Percentiles rank a stretch among this genome's conserved stretches.
These are phyloP conservation scores for Myotis pilosus DNA, from an alignment of 2,797 vertebrate species.

Conservation along the genomic window DNA sequence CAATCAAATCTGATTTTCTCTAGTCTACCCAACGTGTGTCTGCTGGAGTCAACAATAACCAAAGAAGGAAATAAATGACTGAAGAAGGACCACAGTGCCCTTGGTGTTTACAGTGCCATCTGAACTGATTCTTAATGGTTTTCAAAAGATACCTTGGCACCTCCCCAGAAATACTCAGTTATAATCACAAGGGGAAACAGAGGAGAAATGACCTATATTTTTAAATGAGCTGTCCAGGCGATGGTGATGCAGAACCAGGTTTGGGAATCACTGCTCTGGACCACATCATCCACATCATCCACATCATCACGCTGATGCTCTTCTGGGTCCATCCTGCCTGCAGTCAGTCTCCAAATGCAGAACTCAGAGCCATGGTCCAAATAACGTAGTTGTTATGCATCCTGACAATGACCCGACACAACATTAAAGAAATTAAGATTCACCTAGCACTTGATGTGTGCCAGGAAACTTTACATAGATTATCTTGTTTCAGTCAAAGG, in stretches of 20 bases:
- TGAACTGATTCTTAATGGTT: constrained; percentile 47
- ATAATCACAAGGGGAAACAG: constrained; percentile 54
- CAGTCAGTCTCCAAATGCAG: not conserved
- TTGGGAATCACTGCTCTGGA: not conserved
- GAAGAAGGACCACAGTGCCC: not conserved
- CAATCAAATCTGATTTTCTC: not conserved
- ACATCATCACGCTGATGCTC: not conserved
- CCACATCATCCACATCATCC: not conserved
- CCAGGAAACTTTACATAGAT: constrained; percentile 37
- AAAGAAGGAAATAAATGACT: not conserved
- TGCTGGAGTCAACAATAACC: not conserved
- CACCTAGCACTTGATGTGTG: constrained; percentile 13
- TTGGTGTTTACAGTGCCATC: not conserved
- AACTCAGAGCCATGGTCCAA: not conserved
- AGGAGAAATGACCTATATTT: constrained; percentile 40
- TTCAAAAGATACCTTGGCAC: constrained; percentile 50
- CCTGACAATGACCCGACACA: constrained; percentile 26
- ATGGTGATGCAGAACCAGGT: not conserved
- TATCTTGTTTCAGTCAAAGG: constrained; percentile 53
- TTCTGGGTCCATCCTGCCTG: not conserved
- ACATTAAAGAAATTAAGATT: constrained; percentile 45
- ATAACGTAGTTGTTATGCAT: not conserved
- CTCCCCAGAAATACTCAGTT: constrained; percentile 49
- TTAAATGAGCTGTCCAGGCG: constrained; percentile 6
- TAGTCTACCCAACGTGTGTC: not conserved